A percentile compares a stretch with the other conserved stretches of the same genome.
phyloP scores from a whole-genome alignment of 2,888 invertebrate genomes.

The Desoria tigrina region DNA sequence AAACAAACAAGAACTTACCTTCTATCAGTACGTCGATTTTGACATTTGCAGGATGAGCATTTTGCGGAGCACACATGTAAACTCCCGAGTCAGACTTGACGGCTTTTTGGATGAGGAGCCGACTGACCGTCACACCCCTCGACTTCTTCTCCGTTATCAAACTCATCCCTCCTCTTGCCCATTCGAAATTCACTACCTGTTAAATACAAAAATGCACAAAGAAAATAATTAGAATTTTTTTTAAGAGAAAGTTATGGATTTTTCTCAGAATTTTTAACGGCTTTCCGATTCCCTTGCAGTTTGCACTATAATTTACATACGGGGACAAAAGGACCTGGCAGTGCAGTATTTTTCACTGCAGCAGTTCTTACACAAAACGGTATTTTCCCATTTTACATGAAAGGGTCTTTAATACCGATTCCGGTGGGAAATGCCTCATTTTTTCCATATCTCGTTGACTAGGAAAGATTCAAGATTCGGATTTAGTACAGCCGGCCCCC shows the following conservation, averaged over 20 bases:
- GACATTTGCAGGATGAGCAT: conserved; percentile 52
- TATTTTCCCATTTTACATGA: too few species aligned
- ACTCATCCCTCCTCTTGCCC: conserved; percentile 53
- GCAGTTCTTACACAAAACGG: too few species aligned
- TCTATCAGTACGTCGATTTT: conserved; percentile 52
- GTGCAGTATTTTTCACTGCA: too few species aligned
- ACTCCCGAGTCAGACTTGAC: conserved; percentile 48
- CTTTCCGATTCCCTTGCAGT: not conserved
- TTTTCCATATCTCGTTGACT: too few species aligned
- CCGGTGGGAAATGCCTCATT: too few species aligned
- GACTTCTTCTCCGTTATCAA: conserved; percentile 53
- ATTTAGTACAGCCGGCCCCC: too few species aligned
- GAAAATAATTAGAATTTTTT: not conserved
- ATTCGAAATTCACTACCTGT: conserved; percentile 53
- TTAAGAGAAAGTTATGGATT: not conserved
- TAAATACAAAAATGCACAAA: conserved; percentile 21
- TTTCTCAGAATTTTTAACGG: not conserved
- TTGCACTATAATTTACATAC: not conserved
- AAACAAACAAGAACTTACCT: too few species aligned
- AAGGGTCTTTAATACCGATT: too few species aligned
- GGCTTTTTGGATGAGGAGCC: conserved; percentile 53
- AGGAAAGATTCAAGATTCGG: too few species aligned
- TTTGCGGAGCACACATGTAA: conserved; percentile 50
- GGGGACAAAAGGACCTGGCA: not conserved
- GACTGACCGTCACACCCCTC: conserved; percentile 51